Evolutionary conservation across 2,113 vertebrate species (phyloP), one percentile per base, ranked within the genome.

Genomic region (Chaetops frenatus): DNA sequence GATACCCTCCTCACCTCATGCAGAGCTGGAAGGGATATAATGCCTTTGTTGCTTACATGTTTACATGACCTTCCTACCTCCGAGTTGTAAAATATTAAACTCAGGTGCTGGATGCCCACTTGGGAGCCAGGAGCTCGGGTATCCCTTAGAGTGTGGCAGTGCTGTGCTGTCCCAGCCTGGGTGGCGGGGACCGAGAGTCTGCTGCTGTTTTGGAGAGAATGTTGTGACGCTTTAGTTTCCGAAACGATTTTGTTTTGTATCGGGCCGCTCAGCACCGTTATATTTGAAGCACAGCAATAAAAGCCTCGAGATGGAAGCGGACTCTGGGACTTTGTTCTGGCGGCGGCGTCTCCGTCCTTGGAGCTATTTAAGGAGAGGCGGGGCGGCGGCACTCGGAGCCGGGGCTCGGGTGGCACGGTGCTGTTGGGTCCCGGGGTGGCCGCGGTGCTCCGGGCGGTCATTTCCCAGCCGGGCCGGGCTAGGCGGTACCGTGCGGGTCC

Each of bases 61-160:
- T 64, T 33, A 56, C 50, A 16, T 11, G 33, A 25, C 4, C 12
- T 31, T 62, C 42, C 40, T 54, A 18, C 64, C 40, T 85, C 23
- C 67, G 64, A 71, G 54, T 36, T 51, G 17, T 22, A 4, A 1
- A 16, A 1, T 29, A 13, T 2, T 27, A 4, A 58, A 48, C 66
- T 58, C 10, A 0, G 61, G 66, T 2, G 15, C 45, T 4, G 1
- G 47, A 29, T 20, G 38, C 35, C n/a, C 8, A 28, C 22, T 25
- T 4, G 48, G 14, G 38, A 28, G 21, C 1, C 0, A 35, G 51
- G 33, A 25, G 35, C n/a, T 58, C 0, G 0, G 1, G 2, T 14
- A 61, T 67, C 29, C 56, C 74, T 66, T 40, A 1, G 0, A 1
- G 9, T 33, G 58, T 18, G 42, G 53, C 56, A 7, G 11, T 21